Evolutionary conservation across 2,888 invertebrate species (phyloP).

Genomic region (Rotaria sp.): DNA sequence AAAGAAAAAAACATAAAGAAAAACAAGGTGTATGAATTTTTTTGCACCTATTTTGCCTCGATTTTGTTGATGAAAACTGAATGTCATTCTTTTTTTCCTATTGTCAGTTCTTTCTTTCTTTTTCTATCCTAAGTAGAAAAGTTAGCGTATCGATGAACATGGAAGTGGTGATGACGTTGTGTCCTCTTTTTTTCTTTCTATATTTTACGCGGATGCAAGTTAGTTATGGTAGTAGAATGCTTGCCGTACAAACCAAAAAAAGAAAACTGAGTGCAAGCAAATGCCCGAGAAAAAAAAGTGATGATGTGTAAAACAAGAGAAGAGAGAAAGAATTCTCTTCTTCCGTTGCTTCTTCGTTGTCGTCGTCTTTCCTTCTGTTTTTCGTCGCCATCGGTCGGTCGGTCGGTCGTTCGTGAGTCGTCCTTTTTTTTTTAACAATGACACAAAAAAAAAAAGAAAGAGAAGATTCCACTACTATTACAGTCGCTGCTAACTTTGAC

Average conservation of each 20-base stretch:
- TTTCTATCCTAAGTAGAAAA: not conserved
- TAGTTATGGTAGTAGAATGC: not conserved
- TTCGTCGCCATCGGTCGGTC: conserved; percentile 17
- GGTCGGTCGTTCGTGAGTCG: not conserved
- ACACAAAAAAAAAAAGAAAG: conserved; percentile 1
- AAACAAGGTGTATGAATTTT: not conserved
- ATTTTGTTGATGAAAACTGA: not conserved
- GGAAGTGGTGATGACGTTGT: not conserved
- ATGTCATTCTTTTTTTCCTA: not conserved
- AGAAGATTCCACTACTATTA: not conserved
- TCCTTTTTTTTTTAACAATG: not conserved
- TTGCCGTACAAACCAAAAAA: not conserved
- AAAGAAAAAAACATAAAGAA: not conserved
- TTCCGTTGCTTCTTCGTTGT: not conserved
- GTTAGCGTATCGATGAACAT: not conserved
- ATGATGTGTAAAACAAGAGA: not conserved
- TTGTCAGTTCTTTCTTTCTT: not conserved
- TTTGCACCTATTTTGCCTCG: not conserved
- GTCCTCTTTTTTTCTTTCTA: not conserved
- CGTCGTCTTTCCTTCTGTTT: not conserved
- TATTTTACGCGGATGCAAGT: not conserved
- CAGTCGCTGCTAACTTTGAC: not conserved
- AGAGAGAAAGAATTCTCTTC: not conserved
- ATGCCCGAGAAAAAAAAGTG: conserved; percentile 7
- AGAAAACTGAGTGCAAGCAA: not conserved